These are phyloP conservation scores for Pocillopora grandis DNA, from an alignment of 92 coral and sea anemone species.

Conservation along the genomic window DNA sequence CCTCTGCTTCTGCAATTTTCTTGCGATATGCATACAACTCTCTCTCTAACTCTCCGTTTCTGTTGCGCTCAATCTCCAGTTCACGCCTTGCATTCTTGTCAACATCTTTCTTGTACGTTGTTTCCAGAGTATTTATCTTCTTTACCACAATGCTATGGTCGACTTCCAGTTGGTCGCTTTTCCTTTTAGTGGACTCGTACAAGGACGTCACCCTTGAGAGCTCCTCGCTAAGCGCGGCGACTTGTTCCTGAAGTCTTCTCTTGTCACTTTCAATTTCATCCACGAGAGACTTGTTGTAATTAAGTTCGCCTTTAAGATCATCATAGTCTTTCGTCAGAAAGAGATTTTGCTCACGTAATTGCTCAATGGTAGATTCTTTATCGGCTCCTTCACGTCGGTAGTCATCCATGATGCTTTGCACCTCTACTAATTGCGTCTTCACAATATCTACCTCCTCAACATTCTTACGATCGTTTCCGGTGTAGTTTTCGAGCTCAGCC, in stretches of 20 bases:
- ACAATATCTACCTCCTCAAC: slow-evolving; percentile 76
- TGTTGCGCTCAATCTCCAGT: slow-evolving; percentile 72
- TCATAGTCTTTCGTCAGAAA: slow-evolving; percentile 75
- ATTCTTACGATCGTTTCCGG: slow-evolving; percentile 66
- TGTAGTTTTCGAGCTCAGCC: slow-evolving; percentile 58
- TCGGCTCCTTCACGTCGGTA: slow-evolving; percentile 77
- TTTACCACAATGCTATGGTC: slow-evolving; percentile 81
- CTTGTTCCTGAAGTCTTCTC: slow-evolving; percentile 73
- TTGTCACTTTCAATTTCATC: slow-evolving; percentile 84
- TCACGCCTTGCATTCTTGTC: slow-evolving; percentile 80
- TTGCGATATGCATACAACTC: slow-evolving; percentile 71
- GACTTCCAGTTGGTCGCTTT: slow-evolving; percentile 77
- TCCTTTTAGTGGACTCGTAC: slow-evolving; percentile 73
- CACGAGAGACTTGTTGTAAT: slow-evolving; percentile 66
- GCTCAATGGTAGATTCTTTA: slow-evolving; percentile 82
- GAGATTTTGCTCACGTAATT: slow-evolving; percentile 76
- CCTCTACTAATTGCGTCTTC: slow-evolving; percentile 86
- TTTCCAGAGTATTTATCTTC: slow-evolving; percentile 73
- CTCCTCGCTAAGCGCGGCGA: slow-evolving; percentile 76
- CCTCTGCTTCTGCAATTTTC: slow-evolving; percentile 79
- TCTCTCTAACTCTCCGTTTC: slow-evolving; percentile 73
- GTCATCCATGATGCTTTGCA: slow-evolving; percentile 82
- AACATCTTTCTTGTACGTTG: slow-evolving; percentile 55
- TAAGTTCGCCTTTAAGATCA: slow-evolving; percentile 74
- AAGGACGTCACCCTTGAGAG: slow-evolving; percentile 62